Base-by-base conservation (phyloP, 1,140 invertebrate species). In the Bombus breviceps region DNA sequence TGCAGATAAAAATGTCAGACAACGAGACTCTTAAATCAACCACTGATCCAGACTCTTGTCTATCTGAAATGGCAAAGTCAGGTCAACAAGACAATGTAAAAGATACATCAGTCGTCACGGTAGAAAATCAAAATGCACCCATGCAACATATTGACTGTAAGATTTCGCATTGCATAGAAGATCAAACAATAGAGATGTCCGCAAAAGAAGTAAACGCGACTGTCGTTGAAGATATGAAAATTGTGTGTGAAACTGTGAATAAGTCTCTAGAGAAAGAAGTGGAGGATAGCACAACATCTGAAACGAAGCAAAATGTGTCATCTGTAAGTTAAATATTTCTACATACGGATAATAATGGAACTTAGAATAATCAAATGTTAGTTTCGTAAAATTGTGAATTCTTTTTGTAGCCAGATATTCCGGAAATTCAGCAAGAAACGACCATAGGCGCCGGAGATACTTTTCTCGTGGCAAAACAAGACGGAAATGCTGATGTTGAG, bases 1-100 rank as follows among this genome's bases (percentile, higher is more conserved):
- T 79, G 57, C 79, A 86, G 82, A 77, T 59, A 82, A 47, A 73
- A 57, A 89, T 89, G 87, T 89, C 88, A 39, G 28, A 86, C 66
- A 28, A 69, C 37, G 47, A 83, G 28, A 28, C 34, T 22, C n/a
- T 73, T 12, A 68, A 80, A 78, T 69, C 64, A 3, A 62, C 53
- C 25, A 66, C 79, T 6, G 76, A 64, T 28, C 74, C 34, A 77
- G 59, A 68, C 28, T 77, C 76, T 22, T 10, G 10, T 18, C 32
- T 82, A 12, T 13, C 64, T 22, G 64, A 87, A 79, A 53, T 22
- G 18, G 34, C 28, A 32, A 81, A 71, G 1, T 39, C 39, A 18
- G 37, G 73, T 41, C 39, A 53, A 34, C 8, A 9, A 6, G 66
- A 78, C 15, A 78, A 57, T 28, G n/a, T 34, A 22, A 22, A 43